These are phyloP conservation scores for Malacoraja senta DNA, from an alignment of 2,797 vertebrate genomes.

Conservation along the genomic window DNA sequence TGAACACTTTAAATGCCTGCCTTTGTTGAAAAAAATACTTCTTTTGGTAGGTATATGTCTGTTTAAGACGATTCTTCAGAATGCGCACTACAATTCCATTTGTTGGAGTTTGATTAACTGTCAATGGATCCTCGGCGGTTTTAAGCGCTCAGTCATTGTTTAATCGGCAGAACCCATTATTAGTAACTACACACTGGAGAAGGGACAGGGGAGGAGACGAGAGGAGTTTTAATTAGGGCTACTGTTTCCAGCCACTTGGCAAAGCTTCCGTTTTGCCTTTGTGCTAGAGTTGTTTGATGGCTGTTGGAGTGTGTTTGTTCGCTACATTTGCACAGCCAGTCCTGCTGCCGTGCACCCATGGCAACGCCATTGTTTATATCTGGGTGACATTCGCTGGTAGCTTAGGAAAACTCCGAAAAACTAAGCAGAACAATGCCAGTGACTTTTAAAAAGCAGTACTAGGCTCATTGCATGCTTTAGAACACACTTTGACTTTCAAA, in stretches of 20 bases:
- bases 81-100: not conserved
- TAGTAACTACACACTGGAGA: not conserved
- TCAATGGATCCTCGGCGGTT: not conserved
- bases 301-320: conserved; percentile 29
- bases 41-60: not conserved
- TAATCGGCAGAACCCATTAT: not conserved
- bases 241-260: conserved; percentile 19
- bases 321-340: not conserved
- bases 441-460: not conserved
- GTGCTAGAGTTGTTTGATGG: not conserved
- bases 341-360: conserved; percentile 40
- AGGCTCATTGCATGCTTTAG: not conserved
- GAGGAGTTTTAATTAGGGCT: conserved; percentile 29
- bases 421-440: not conserved
- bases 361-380: conserved; percentile 41
- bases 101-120: not conserved
- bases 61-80: not conserved
- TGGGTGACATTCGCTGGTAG: conserved; percentile 39
- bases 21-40: not conserved
- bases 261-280: conserved; percentile 19
- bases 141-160: not conserved
- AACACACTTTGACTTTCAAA: not conserved
- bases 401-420: conserved; percentile 35
- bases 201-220: not conserved
- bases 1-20: not conserved